Evolutionary conservation across 2,888 invertebrate genomes (phyloP), one percentile per base, ranked within the genome.

Genomic region (Apodemia duryi): DNA sequence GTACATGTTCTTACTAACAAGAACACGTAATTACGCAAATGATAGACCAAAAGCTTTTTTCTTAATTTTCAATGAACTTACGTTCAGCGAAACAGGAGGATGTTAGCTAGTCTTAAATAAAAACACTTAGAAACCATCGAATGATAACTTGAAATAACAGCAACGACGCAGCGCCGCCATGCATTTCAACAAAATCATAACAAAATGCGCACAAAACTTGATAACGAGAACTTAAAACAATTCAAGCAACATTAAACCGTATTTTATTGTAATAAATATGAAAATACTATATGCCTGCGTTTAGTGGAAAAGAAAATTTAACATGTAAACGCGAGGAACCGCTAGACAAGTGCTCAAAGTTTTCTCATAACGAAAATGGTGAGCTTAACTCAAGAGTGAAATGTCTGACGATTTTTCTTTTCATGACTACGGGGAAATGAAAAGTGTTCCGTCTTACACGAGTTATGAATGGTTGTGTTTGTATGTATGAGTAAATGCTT

Each of bases 321-420:
- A 35, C 57, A 60, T 60, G 57, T 32, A 60, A 60, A 60, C 57
- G 32, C 57, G 57, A 57, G 32, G 29, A 63, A 43, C 57, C 57
- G 35, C 57, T 52, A 63, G 67, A 65, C 68, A 63, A 64, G 62
- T 52, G 61, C 57, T 71, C 65, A 69, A 83, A 81, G 77, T 82
- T 83, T 84, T 81, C 82, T 81, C 80, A 79, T 82, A 83, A 81
- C 77, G 73, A 74, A 75, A 81, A 77, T 78, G 76, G 72, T 72
- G 74, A 74, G 72, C 71, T 64, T 67, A 73, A 72, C 76, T 74
- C 70, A 68, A 57, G 57, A 57, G 57, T 32, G 57, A 32, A 57
- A 73, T 69, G 73, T 69, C 72, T 65, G 68, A 63, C 68, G 67
- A 66, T 67, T 70, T 71, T 63, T 67, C 57, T 64, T 57, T 57